Evolutionary conservation across 2,888 invertebrate species (phyloP), one percentile per base, ranked within the genome.

Genomic region (Therioaphis trifolii): DNA sequence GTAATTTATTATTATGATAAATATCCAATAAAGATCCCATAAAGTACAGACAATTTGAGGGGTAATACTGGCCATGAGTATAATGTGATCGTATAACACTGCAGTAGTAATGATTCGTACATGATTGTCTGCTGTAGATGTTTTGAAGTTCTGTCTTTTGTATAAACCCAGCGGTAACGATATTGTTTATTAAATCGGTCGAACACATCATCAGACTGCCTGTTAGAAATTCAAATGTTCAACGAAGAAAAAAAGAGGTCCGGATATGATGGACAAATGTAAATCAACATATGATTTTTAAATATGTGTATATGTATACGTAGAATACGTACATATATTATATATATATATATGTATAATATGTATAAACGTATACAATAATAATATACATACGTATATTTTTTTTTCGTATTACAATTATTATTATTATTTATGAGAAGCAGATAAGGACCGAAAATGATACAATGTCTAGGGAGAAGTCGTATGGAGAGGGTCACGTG

Each of bases 361-460:
- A 29, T n/a, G n/a, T n/a, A n/a, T n/a, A n/a, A n/a, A n/a, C n/a
- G n/a, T n/a, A n/a, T n/a, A 18, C 5, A 15, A 2, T 49, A 49
- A 18, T 49, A 18, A 4, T 55, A 7, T 55, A n/a, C 21, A 40
- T n/a, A 69, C 35, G 14, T 27, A 49, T 49, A 49, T n/a, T 7
- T 49, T 27, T 11, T 2, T 49, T 21, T 71, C n/a, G 3, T 55
- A 11, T 55, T 55, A 7, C 14, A 29, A 35, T 29, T 58, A 43
- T 76, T 63, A 63, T 76, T 76, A 76, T 76, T 76, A 76, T 76
- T 76, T 77, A 77, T 77, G 77, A 77, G 66, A 66, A 77, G 77
- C 77, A 77, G 77, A 77, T 77, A 77, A n/a, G 77, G 21, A 63
- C 63, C 77, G 77, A 66, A 77, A 66, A 49, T 46, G 27, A 63